Conservation (phyloP, 2,797 vertebrate genomes). For the Eulemur coronatus region DNA sequence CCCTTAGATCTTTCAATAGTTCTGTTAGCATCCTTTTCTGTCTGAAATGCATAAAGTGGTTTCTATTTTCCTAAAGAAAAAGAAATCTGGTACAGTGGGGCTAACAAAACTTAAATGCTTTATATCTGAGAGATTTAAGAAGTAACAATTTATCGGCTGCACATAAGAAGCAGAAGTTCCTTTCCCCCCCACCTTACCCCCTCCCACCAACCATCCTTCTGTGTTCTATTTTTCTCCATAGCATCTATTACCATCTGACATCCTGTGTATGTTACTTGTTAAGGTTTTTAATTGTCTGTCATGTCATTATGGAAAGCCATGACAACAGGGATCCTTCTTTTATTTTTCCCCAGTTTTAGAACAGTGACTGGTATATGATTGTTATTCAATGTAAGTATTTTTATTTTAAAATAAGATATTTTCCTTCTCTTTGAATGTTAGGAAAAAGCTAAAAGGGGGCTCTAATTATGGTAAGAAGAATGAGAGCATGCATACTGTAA, state of each 20-base stretch:
- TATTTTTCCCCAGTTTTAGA: not conserved
- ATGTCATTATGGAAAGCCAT: not conserved
- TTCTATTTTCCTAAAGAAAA: not conserved
- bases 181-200: fast-evolving
- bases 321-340: not conserved
- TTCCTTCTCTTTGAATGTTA: not conserved
- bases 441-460: not conserved
- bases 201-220: not conserved
- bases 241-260: too few relatives aligned
- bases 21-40: not conserved
- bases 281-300: not conserved
- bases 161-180: not conserved
- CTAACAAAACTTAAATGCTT: not conserved
- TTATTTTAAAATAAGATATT: not conserved
- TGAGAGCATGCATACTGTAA: not conserved
- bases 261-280: not conserved
- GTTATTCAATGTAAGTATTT: not conserved
- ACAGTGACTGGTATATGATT: not conserved
- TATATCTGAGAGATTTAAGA: not conserved
- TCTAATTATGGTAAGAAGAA: not conserved
- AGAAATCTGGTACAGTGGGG: not conserved
- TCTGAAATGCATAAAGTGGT: not conserved
- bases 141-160: not conserved
- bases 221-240: not conserved
- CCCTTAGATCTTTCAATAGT: not conserved